Percentiles rank a stretch among this genome's conserved stretches.
These are phyloP conservation scores for Diarsia mendica DNA, from an alignment of 2,888 invertebrate genomes.

Conservation along the genomic window DNA sequence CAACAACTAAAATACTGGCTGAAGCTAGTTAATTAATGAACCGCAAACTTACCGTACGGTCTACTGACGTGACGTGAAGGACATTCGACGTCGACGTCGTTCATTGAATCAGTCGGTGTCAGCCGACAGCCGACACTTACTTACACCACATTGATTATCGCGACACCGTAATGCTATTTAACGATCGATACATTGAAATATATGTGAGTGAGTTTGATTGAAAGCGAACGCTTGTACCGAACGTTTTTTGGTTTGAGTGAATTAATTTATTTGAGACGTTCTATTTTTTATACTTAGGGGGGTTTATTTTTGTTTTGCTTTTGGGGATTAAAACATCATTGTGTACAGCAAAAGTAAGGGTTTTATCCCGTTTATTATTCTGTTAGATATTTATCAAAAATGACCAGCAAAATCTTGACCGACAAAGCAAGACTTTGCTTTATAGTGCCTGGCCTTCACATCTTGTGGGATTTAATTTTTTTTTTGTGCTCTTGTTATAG, in stretches of 20 bases:
- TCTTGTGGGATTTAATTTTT: background rate
- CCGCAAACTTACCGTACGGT: constrained; percentile 14
- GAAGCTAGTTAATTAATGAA: constrained; percentile 32
- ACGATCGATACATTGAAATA: constrained; percentile 49
- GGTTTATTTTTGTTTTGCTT: background rate
- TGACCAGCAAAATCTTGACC: too few relatives aligned
- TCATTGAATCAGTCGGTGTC: constrained; percentile 51
- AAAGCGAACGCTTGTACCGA: constrained; percentile 32
- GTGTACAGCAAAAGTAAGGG: background rate
- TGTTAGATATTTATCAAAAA: background rate
- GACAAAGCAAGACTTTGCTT: background rate
- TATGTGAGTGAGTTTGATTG: constrained; percentile 41
- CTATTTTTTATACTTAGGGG: background rate
- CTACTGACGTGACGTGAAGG: constrained; percentile 18
- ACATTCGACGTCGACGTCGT: constrained; percentile 41
- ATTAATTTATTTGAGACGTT: constrained; percentile 26
- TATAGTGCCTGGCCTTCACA: background rate
- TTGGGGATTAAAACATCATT: background rate
- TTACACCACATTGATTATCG: constrained; percentile 53
- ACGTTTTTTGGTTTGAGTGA: constrained; percentile 30
- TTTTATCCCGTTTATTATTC: background rate
- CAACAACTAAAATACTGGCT: constrained; percentile 6
- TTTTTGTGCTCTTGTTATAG: constrained; percentile 81
- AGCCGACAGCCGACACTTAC: constrained; percentile 27
- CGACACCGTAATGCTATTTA: constrained; percentile 40